phyloP scores from a whole-genome alignment of 2,888 invertebrate species.

The Tenthredo scrophulariae region DNA sequence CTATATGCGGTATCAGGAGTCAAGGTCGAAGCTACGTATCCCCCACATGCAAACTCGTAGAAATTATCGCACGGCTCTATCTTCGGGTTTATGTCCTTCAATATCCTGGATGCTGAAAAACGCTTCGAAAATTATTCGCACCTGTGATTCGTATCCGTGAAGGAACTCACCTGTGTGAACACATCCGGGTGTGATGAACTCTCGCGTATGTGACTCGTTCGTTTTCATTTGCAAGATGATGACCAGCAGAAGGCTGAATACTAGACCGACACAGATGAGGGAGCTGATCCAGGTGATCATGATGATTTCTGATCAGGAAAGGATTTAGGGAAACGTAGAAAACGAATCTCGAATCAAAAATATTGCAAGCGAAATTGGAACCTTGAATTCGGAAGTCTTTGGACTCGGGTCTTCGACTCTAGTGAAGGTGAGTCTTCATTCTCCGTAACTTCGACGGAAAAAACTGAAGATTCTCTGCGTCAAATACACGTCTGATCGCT shows the following conservation, averaged over 20 bases:
- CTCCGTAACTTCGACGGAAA: not conserved
- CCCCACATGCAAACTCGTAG: slow-evolving; percentile 89
- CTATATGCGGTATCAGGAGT: slow-evolving; percentile 92
- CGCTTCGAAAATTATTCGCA: not conserved
- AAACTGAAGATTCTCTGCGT: not conserved
- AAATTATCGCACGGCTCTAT: slow-evolving; percentile 92
- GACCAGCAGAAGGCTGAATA: slow-evolving; percentile 78
- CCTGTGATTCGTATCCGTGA: not conserved
- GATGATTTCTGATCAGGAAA: slow-evolving; percentile 89
- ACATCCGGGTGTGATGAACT: slow-evolving; percentile 88
- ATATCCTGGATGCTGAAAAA: slow-evolving; percentile 83
- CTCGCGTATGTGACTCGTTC: slow-evolving; percentile 52
- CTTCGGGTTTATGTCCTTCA: slow-evolving; percentile 85
- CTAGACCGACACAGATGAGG: slow-evolving; percentile 83
- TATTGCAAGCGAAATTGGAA: no score
- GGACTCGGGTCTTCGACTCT: not conserved
- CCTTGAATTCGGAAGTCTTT: no score
- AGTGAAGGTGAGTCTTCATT: not conserved
- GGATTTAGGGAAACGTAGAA: slow-evolving; percentile 82
- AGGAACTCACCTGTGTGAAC: slow-evolving; percentile 85
- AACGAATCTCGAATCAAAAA: not conserved
- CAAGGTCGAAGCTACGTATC: slow-evolving; percentile 85
- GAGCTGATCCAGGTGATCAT: slow-evolving; percentile 82
- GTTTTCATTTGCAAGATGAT: slow-evolving; percentile 66
- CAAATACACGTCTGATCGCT: not conserved